These are phyloP conservation scores for Arothron firmamentum DNA, from an alignment of 2,113 vertebrate species.

Conservation along the genomic window DNA sequence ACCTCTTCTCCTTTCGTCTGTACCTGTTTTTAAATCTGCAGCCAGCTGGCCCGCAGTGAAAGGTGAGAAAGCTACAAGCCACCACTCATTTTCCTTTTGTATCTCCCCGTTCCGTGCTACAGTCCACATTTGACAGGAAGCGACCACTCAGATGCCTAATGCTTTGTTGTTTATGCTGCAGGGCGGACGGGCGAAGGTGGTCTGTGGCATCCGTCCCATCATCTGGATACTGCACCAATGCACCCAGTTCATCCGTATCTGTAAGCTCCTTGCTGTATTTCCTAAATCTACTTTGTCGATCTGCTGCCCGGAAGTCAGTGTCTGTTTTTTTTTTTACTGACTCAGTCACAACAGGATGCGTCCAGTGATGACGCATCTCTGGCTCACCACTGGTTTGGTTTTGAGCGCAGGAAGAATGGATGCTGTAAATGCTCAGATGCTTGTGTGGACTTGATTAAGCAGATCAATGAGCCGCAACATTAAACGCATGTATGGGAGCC, in stretches of 20 bases:
- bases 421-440: neutral
- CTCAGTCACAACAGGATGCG: conserved; percentile 42
- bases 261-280: conserved; percentile 68
- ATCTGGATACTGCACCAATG: conserved; percentile 95
- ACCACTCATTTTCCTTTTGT: neutral
- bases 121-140: neutral
- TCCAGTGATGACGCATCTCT: conserved; percentile 41
- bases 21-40: conserved; percentile 20
- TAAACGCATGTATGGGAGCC: neutral
- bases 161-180: conserved; percentile 48
- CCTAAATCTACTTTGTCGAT: neutral
- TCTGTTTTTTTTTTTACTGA: conserved; percentile 19
- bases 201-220: conserved; percentile 92
- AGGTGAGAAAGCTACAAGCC: conserved; percentile 51
- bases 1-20: conserved; percentile 14
- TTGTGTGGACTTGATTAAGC: neutral
- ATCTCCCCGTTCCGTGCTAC: neutral
- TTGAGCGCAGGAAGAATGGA: conserved; percentile 28
- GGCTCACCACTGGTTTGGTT: conserved; percentile 22
- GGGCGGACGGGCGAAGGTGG: conserved; percentile 91
- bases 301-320: conserved; percentile 20
- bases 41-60: conserved; percentile 69
- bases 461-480: neutral
- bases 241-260: conserved; percentile 92
- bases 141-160: conserved; percentile 9